phyloP scores from a whole-genome alignment of 2,888 invertebrate species.

The Prosopocoilus inquinatus region DNA sequence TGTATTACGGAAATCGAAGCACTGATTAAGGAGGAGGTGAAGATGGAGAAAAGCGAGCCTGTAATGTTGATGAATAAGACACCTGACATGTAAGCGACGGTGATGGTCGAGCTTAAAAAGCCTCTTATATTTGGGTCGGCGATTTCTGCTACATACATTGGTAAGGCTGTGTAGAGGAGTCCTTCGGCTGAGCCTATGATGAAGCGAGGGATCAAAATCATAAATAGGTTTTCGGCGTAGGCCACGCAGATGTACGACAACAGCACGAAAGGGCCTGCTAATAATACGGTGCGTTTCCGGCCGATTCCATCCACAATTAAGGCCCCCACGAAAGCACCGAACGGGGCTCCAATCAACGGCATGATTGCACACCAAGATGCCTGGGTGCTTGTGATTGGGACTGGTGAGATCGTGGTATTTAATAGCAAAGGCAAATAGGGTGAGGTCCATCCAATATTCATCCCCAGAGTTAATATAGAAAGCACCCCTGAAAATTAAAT shows the following conservation, averaged over 20 bases:
- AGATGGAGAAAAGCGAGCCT: slow-evolving; percentile 59
- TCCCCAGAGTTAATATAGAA: slow-evolving; percentile 39
- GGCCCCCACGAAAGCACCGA: slow-evolving; percentile 62
- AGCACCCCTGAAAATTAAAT: slow-evolving; percentile 35
- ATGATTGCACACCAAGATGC: slow-evolving; percentile 65
- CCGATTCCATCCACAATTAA: slow-evolving; percentile 64
- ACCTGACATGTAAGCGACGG: slow-evolving; percentile 57
- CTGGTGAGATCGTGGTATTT: slow-evolving; percentile 47
- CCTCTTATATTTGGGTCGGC: slow-evolving; percentile 58
- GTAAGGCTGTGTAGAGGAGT: slow-evolving; percentile 48
- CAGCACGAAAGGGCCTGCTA: slow-evolving; percentile 49
- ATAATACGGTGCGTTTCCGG: slow-evolving; percentile 53
- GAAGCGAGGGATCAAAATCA: slow-evolving; percentile 26
- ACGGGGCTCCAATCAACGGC: slow-evolving; percentile 63
- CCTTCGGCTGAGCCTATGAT: slow-evolving; percentile 57
- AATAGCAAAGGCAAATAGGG: slow-evolving; percentile 56
- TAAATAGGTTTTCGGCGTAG: slow-evolving; percentile 47
- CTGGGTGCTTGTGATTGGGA: slow-evolving; percentile 54
- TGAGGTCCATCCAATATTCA: slow-evolving; percentile 58
- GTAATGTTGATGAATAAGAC: slow-evolving; percentile 62
- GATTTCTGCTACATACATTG: slow-evolving; percentile 62
- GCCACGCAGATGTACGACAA: slow-evolving; percentile 62
- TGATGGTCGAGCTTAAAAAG: slow-evolving; percentile 60
- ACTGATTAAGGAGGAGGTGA: slow-evolving; percentile 57
- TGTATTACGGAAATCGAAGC: slow-evolving; percentile 59